Evolutionary conservation across 2,797 vertebrate genomes (phyloP), one percentile per base, ranked within the genome.

Genomic region (Poecilia picta): DNA sequence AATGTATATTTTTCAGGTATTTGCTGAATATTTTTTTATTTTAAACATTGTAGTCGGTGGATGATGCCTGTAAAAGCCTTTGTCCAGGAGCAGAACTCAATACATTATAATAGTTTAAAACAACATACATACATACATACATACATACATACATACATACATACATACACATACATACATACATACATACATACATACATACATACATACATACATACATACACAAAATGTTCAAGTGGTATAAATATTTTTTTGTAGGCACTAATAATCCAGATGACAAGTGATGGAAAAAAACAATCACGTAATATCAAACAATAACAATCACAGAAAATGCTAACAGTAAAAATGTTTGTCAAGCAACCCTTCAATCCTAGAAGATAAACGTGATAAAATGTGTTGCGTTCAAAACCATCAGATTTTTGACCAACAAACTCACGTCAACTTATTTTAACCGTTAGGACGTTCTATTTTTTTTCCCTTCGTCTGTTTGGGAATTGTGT

Each of bases 351-450:
- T 28, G 53, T 57, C 53, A 57, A 55, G n/a, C 25, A 28, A n/a
- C 53, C 11, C 53, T 57, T n/a, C 53, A 25, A n/a, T 49, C 47
- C 33, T 1, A 33, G 49, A 41, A 33, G 7, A 75, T 33, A 72
- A 75, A 43, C 57, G 15, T 36, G 13, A 82, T 70, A 20, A 72
- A 59, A 72, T 47, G 66, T 59, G 88, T 46, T 80, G 86, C 89
- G 15, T 93, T 92, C 83, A 89, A 0, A 28, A n/a, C 0, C 41
- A 41, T 85, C 11, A 76, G 83, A 83, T 23, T 77, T 84, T 64
- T 90, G 18, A 49, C 0, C 0, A 0, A 25, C 28, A 0, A 31
- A 33, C 33, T 5, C n/a, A 59, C 46, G 15, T 66, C 23, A 57
- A 31, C 15, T 28, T 36, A 45, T 15, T 31, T 1, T n/a, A 55